phyloP scores from a whole-genome alignment of 1,140 invertebrate species.

The Campoletis sonorensis region DNA sequence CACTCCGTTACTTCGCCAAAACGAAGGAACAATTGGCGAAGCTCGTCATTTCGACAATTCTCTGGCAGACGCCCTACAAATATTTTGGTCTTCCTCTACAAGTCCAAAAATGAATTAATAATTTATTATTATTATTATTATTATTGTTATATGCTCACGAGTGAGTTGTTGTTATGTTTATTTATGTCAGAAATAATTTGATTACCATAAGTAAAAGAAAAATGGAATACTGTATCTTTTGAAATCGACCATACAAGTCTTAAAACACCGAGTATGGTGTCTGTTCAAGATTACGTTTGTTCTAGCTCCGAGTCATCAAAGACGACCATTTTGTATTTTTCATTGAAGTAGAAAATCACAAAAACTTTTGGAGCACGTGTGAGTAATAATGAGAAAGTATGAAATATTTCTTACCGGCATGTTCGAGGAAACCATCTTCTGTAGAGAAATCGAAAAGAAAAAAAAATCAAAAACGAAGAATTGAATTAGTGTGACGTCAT shows the following conservation, averaged over 20 bases:
- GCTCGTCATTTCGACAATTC: slow-evolving; percentile 74
- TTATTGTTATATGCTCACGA: no score
- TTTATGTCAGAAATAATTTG: no score
- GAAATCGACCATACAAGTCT: slow-evolving; percentile 66
- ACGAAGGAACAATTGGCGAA: slow-evolving; percentile 72
- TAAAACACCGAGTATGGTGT: slow-evolving; percentile 67
- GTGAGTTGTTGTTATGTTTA: no score
- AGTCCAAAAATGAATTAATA: slow-evolving; percentile 1
- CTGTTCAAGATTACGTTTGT: slow-evolving; percentile 68
- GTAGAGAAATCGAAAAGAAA: slow-evolving; percentile 55
- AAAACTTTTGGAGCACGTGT: slow-evolving; percentile 56
- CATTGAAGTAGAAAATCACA: slow-evolving; percentile 58
- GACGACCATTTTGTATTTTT: slow-evolving; percentile 48
- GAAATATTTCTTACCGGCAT: slow-evolving; percentile 64
- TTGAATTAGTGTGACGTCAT: background rate
- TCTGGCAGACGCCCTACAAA: slow-evolving; percentile 75
- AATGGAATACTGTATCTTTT: slow-evolving; percentile 70
- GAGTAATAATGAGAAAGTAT: slow-evolving; percentile 38
- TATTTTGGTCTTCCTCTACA: slow-evolving; percentile 75
- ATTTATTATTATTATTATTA: background rate
- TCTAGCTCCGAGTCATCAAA: slow-evolving; percentile 64
- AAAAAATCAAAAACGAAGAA: background rate
- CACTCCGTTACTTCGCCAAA: slow-evolving; percentile 75
- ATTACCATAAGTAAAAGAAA: slow-evolving; percentile 47
- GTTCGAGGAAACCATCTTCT: slow-evolving; percentile 70